These are phyloP conservation scores for Carcinoscorpius rotundicauda DNA, from an alignment of 1,140 invertebrate species.

Conservation along the genomic window DNA sequence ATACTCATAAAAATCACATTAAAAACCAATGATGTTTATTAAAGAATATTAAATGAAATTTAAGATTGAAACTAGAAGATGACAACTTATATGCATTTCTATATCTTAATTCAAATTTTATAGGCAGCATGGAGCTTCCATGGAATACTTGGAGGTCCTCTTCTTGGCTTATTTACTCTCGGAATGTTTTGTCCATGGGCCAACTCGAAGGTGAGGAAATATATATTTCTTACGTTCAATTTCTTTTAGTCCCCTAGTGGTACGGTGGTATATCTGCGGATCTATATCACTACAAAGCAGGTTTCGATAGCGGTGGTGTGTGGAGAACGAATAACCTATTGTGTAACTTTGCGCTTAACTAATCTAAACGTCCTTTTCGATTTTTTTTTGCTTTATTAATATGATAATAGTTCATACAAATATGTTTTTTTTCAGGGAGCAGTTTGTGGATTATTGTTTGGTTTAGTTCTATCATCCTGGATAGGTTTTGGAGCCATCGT, in stretches of 20 bases:
- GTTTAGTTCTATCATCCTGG: slow-evolving; percentile 60
- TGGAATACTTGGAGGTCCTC: slow-evolving; percentile 49
- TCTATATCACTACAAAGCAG: too few relatives aligned
- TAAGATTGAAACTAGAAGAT: too few relatives aligned
- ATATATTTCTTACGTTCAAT: neutral
- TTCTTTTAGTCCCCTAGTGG: neutral
- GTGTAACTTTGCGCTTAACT: neutral
- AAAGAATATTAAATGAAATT: too few relatives aligned
- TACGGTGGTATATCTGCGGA: too few relatives aligned
- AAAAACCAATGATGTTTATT: too few relatives aligned
- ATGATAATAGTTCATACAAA: neutral
- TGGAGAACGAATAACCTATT: neutral
- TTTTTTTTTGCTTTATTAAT: slow-evolving; percentile 1
- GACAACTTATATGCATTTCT: too few relatives aligned
- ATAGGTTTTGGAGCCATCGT: slow-evolving; percentile 57
- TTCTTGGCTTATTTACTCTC: slow-evolving; percentile 60
- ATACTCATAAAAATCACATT: too few relatives aligned
- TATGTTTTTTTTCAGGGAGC: slow-evolving; percentile 50
- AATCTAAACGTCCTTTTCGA: neutral
- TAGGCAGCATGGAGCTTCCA: slow-evolving; percentile 36
- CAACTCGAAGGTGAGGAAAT: slow-evolving; percentile 43
- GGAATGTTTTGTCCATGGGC: slow-evolving; percentile 62
- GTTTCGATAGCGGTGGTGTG: neutral
- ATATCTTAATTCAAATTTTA: slow-evolving; percentile 14
- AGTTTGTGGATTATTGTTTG: slow-evolving; percentile 50